phyloP scores from a whole-genome alignment of 2,888 invertebrate species.

The Papilio demoleus region DNA sequence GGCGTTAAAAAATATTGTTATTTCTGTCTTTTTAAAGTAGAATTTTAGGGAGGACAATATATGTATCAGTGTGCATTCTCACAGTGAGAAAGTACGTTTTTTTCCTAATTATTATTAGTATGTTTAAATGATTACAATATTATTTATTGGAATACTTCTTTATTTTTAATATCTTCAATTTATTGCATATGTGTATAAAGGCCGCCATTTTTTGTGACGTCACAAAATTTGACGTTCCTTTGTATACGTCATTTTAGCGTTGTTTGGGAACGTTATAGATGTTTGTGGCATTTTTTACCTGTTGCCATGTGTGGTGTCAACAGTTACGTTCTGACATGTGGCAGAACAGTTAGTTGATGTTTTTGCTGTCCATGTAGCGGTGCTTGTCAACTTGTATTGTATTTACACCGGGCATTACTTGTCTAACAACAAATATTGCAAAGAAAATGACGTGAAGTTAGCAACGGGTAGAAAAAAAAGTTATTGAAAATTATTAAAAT shows the following conservation, averaged over 20 bases:
- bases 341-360: slow-evolving; percentile 48
- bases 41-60: too few relatives aligned
- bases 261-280: too few relatives aligned
- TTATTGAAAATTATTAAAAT: slow-evolving; percentile 7
- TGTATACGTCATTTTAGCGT: neutral
- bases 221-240: neutral
- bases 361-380: slow-evolving; percentile 77
- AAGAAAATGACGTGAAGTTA: neutral
- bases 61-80: too few relatives aligned
- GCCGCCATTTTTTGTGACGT: too few relatives aligned
- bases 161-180: too few relatives aligned
- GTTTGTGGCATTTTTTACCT: neutral
- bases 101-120: too few relatives aligned
- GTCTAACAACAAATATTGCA: neutral
- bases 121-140: too few relatives aligned
- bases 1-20: too few relatives aligned
- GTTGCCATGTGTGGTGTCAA: slow-evolving; percentile 4
- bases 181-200: neutral
- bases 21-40: too few relatives aligned
- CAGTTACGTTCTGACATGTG: slow-evolving; percentile 27
- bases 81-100: too few relatives aligned
- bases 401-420: neutral
- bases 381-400: slow-evolving; percentile 41
- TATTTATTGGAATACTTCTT: too few relatives aligned
- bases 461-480: neutral